Evolutionary conservation across 2,888 invertebrate genomes (phyloP), one percentile per base, ranked within the genome.

Genomic region (Leucophora obtusa): DNA sequence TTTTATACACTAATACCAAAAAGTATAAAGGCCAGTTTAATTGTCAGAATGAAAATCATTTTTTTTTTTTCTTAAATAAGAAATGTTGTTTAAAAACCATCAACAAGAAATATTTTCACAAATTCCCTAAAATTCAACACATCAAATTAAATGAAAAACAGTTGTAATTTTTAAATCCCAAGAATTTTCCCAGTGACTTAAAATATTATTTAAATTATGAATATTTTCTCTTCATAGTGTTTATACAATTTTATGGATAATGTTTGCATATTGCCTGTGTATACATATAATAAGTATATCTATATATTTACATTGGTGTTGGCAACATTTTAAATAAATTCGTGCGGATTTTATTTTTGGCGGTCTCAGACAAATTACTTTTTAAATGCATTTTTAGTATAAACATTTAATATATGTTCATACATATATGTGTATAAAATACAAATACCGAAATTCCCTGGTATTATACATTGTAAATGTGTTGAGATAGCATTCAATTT

Each of bases 281-380:
- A 38, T 75, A 71, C 47, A 70, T 75, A 58, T 72, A 35, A 54
- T 73, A 7, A 35, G 56, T 56, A 51, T 69, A 38, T 6, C 11
- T 47, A n/a, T 17, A 54, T 60, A 60, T 76, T 65, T 60, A 70
- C 62, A 62, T 51, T 79, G 66, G 77, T 84, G 86, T 59, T 73
- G 69, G 60, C 38, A 84, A 85, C 58, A 79, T 79, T 88, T 87
- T 85, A 87, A 88, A 88, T 88, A 88, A 87, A 88, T 88, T 87
- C 87, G 85, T 88, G 83, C 84, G 86, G 88, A 86, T 88, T 88
- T 88, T 84, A 83, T 83, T 80, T 84, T 83, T 83, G 82, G 83
- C 83, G 83, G 82, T 84, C 84, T 84, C 86, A 88, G 87, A 87
- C 88, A 87, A 87, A 87, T 87, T 87, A 88, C 88, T 87, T 87